Conservation (phyloP, 2,797 vertebrate species). For the Buceros bicornis region DNA sequence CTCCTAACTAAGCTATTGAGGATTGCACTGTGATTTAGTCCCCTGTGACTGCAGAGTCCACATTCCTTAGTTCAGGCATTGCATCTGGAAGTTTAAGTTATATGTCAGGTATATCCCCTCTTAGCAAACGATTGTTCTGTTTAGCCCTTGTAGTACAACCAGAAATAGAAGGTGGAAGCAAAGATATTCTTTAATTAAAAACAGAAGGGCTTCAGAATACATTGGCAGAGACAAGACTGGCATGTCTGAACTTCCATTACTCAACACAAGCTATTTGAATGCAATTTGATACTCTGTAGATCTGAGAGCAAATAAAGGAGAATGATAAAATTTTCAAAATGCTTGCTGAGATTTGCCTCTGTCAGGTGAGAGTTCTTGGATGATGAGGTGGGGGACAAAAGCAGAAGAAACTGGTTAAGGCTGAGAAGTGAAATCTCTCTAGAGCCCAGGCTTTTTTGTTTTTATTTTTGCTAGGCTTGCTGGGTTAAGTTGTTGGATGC, state of each 20-base stretch:
- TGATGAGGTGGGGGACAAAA: background rate
- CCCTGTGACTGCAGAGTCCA: background rate
- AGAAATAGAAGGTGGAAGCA: slow-evolving; percentile 21
- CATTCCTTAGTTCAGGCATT: slow-evolving; percentile 35
- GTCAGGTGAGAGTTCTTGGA: background rate
- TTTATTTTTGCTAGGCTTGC: background rate
- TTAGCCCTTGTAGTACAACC: slow-evolving; percentile 16
- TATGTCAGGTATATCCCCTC: background rate
- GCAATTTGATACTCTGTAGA: background rate
- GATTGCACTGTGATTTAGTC: background rate
- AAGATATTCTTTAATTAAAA: slow-evolving; percentile 54
- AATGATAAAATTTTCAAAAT: background rate
- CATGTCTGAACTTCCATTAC: background rate
- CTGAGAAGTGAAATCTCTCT: background rate
- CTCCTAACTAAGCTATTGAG: background rate
- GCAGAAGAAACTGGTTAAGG: background rate
- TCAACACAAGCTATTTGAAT: background rate
- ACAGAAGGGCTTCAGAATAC: background rate
- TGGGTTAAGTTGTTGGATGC: background rate
- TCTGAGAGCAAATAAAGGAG: background rate
- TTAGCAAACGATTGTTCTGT: slow-evolving; percentile 34
- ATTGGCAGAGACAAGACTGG: background rate
- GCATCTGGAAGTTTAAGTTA: slow-evolving; percentile 2
- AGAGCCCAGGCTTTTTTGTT: background rate
- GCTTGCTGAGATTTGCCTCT: background rate